A percentile compares a stretch with the other conserved stretches of the same genome.
Conservation (phyloP, 1,140 invertebrate species). For the Tetramorium parvispinum region DNA sequence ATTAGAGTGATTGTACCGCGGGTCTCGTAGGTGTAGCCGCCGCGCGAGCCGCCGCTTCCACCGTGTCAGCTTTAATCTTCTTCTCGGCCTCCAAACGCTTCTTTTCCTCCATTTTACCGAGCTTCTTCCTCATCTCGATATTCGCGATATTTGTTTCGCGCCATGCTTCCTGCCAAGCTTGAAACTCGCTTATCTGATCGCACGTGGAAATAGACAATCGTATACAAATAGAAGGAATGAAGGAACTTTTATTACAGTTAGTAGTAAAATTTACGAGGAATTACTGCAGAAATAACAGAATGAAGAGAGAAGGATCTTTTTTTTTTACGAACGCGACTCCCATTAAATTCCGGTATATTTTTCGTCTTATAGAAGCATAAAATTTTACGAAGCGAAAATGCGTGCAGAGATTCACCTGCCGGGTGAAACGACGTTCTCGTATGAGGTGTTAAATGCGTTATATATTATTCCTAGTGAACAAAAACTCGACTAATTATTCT, state of each 20-base stretch:
- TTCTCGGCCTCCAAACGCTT: conserved; percentile 60
- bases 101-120: conserved; percentile 60
- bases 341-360: conserved; percentile 6
- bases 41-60: conserved; percentile 36
- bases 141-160: conserved; percentile 53
- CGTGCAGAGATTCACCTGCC: background rate
- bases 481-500: background rate
- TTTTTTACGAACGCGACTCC: background rate
- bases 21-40: background rate
- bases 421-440: background rate
- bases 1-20: conserved; percentile 13
- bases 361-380: conserved; percentile 14
- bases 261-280: conserved; percentile 28
- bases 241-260: conserved; percentile 17
- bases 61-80: conserved; percentile 58
- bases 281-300: conserved; percentile 16
- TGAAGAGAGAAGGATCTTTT: background rate
- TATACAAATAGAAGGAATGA: background rate
- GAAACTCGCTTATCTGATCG: conserved; percentile 71
- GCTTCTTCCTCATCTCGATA: conserved; percentile 59
- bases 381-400: background rate
- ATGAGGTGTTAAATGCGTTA: background rate
- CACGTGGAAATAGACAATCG: conserved; percentile 46
- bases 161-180: conserved; percentile 71
- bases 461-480: background rate